Conservation (phyloP, 2,888 invertebrate species). For the Julus scandinavius region DNA sequence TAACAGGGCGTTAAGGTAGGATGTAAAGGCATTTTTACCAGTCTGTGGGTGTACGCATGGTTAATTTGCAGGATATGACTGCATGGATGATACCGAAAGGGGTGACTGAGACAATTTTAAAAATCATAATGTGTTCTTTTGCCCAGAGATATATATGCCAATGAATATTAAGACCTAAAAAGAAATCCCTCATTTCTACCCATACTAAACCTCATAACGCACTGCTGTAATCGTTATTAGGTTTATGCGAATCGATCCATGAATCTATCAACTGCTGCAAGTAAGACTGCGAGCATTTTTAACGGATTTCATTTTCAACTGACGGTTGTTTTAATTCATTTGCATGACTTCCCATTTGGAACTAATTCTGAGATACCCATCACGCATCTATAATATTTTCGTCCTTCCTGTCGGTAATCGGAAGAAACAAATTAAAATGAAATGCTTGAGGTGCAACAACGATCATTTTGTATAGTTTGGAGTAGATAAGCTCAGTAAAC, state of each 20-base stretch:
- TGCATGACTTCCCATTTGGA: neutral
- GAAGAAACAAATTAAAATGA: constrained; percentile 1
- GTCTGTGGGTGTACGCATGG: neutral
- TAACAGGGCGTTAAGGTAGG: neutral
- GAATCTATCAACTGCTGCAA: neutral
- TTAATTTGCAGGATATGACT: neutral
- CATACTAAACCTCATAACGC: neutral
- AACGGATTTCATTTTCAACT: neutral
- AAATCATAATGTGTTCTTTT: neutral
- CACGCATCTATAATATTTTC: neutral
- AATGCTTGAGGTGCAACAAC: neutral
- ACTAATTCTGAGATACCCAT: neutral
- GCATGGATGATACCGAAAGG: neutral
- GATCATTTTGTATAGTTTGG: neutral
- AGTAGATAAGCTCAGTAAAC: neutral
- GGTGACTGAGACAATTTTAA: neutral
- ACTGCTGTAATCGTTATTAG: neutral
- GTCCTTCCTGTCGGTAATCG: neutral
- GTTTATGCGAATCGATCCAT: neutral
- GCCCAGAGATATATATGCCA: neutral
- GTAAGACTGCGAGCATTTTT: neutral
- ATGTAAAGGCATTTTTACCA: neutral
- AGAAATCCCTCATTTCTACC: neutral
- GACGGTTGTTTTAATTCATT: neutral
- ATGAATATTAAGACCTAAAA: neutral